Evolutionary conservation across 1,140 invertebrate species (phyloP), one percentile per base, ranked within the genome.

Genomic region (Neodiprion pinetum): DNA sequence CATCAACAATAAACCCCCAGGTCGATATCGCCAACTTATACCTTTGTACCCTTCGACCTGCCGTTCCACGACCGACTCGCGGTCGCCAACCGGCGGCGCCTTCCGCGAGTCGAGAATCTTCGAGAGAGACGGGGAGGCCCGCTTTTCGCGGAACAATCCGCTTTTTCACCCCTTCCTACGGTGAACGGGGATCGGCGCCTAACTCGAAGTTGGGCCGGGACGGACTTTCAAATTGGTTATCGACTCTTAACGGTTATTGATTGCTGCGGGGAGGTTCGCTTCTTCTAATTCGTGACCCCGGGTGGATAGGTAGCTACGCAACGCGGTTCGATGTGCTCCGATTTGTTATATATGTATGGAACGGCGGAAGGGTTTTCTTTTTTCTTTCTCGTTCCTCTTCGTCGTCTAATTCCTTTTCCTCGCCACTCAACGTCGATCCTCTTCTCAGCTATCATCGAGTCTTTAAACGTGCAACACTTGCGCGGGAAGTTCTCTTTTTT

Each of bases 1-100:
- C 79, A 87, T 85, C 86, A 88, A 88, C 87, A 88, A 86, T 82
- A 81, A 80, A 71, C 75, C 68, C 79, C 71, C 70, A 78, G 86
- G 84, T 88, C 87, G 86, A 88, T 88, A 88, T 81, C 78, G 70
- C 40, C 61, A 14, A 65, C 3, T 1, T 12, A 23, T n/a, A 73
- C 61, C 21, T 73, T n/a, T n/a, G 48, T 73, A 40, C 61, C 53
- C n/a, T 61, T 61, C 53, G 53, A 61, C 53, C 53, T 61, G 53
- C 53, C 53, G 4, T 61, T 5, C 2, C 2, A 61, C 53, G 53
- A 61, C 5, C 11, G 53, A 61, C 53, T 61, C 53, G 11, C n/a
- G 53, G 53, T 61, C 53, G n/a, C 53, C 53, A 40, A 40, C 28
- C 28, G 28, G 2, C 28, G 28, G 28, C 28, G 28, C 28, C 28